Evolutionary conservation across 2,113 vertebrate species (phyloP).

Genomic region (Parus major): DNA sequence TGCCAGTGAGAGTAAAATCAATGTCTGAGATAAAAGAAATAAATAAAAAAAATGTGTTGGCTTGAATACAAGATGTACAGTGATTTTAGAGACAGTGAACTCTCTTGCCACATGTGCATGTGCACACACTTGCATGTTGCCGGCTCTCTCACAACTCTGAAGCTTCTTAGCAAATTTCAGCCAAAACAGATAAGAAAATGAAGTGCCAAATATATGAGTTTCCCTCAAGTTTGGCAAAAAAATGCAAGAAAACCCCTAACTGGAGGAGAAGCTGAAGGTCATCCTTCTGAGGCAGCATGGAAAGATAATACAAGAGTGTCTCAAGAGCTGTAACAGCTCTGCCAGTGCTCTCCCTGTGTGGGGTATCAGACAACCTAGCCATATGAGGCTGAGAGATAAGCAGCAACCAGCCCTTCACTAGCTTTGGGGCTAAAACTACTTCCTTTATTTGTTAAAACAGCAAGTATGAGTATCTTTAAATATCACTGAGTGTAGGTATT

Average conservation of each 20-base stretch:
- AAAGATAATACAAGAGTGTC: background rate
- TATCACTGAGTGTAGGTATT: background rate
- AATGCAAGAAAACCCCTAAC: background rate
- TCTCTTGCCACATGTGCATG: fast-evolving
- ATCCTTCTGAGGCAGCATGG: background rate
- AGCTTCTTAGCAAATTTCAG: background rate
- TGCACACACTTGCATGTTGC: fast-evolving
- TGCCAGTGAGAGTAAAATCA: background rate
- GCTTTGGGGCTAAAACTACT: background rate
- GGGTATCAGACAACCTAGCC: background rate
- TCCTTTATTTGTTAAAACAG: background rate
- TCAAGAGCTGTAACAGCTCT: background rate
- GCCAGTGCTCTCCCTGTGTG: background rate
- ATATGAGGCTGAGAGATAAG: background rate
- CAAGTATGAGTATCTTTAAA: background rate
- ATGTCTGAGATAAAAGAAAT: background rate
- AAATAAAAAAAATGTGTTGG: background rate
- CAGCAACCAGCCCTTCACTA: background rate
- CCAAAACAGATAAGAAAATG: background rate
- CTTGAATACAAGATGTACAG: background rate
- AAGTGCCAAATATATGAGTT: background rate
- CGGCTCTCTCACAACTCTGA: background rate
- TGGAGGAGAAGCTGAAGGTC: background rate
- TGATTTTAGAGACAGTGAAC: background rate
- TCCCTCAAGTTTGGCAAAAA: background rate